Evolutionary conservation across 2,888 invertebrate genomes (phyloP), one percentile per base, ranked within the genome.

Genomic region (Pyrgus malvae): DNA sequence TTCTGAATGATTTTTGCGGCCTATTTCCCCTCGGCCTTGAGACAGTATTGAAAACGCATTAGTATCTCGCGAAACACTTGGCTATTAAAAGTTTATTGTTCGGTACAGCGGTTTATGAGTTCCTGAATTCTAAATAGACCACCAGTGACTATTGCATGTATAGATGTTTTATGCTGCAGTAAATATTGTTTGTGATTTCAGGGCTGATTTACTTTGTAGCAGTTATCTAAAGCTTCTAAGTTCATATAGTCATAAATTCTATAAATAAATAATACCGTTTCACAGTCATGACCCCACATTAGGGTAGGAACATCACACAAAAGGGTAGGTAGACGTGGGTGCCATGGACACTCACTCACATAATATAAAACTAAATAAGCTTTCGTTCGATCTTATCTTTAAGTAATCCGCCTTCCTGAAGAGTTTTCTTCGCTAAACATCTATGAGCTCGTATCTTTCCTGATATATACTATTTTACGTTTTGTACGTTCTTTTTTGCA

Each of bases 11-110:
- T 23, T 12, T 23, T 40, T 7, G 27, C 12, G 27, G 14, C 37
- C 17, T 27, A 17, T 51, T 44, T 45, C n/a, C 17, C 3, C 1
- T 19, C 27, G 44, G 6, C 51, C 51, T 51, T 45, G 44, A 51
- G 44, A 51, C 37, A 51, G 35, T 51, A 51, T 51, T 45, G 51
- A 37, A 44, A 45, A 29, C 51, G 37, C 37, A 44, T 44, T 44
- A 48, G 38, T 17, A 21, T 40, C 16, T 42, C 21, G 35, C 51
- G 17, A 51, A 44, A 41, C 37, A 51, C 51, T 44, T 8, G 14
- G 35, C 5, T 37, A 49, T 33, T 46, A 50, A 50, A 50, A 42
- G 27, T 51, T 51, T 51, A 51, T 37, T 44, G 51, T 50, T 11
- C 8, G n/a, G 41, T 11, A 21, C 33, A 6, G 16, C n/a, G 23